Conservation (phyloP, 2,888 invertebrate genomes). For the Drosophila nigricruria region DNA sequence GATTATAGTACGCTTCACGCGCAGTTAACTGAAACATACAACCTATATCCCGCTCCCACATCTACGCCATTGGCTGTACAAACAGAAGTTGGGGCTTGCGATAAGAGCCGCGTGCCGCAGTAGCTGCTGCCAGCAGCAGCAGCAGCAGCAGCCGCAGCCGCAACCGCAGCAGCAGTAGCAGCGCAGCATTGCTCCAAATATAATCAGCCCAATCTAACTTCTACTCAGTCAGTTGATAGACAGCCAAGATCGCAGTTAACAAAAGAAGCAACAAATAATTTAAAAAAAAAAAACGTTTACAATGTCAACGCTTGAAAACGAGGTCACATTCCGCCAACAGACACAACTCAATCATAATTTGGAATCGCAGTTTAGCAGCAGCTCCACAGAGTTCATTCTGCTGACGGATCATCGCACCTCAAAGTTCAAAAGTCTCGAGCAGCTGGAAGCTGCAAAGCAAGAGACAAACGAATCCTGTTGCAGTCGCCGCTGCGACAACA, state of each 20-base stretch:
- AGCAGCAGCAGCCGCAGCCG: conserved; percentile 13
- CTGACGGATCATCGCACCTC: conserved; percentile 82
- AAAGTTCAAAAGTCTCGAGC: conserved; percentile 74
- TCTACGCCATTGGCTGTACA: conserved; percentile 70
- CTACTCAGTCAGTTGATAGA: conserved; percentile 36
- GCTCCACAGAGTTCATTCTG: conserved; percentile 82
- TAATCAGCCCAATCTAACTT: conserved; percentile 35
- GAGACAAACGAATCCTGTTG: conserved; percentile 47
- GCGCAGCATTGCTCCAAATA: conserved; percentile 48
- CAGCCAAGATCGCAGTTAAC: conserved; percentile 3
- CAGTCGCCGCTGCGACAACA: conserved; percentile 76
- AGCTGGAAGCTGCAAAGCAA: conserved; percentile 57
- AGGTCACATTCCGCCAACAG: conserved; percentile 73
- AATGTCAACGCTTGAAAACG: conserved; percentile 79
- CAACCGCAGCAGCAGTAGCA: conserved; percentile 5
- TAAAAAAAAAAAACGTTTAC: neutral
- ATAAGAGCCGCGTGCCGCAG: conserved; percentile 69
- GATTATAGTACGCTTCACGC: conserved; percentile 44
- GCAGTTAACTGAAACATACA: conserved; percentile 72
- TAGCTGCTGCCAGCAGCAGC: conserved; percentile 16
- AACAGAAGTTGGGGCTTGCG: conserved; percentile 49
- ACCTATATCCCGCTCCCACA: conserved; percentile 80
- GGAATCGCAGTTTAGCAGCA: conserved; percentile 78
- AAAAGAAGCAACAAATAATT: neutral
- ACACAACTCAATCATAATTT: conserved; percentile 65